Evolutionary conservation across 2,797 vertebrate species (phyloP), one percentile per base, ranked within the genome.

Genomic region (Cheirogaleus major): DNA sequence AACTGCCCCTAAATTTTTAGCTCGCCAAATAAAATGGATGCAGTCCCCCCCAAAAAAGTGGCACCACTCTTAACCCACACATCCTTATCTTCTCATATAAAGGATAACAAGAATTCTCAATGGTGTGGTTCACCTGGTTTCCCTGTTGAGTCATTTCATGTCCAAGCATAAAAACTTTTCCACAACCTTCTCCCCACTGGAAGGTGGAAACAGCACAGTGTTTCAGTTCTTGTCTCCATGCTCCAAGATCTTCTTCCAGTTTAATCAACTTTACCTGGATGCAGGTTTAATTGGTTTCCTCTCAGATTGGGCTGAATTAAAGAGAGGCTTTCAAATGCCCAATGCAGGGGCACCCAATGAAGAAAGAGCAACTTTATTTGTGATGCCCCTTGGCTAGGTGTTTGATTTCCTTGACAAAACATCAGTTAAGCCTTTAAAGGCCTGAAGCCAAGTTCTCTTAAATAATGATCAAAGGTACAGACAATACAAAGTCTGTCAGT

Each of bases 281-380:
- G 61, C 22, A 8, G 55, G 17, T 63, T 93, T 91, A 96, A 98
- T 97, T 97, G 91, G 97, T 97, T 98, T 98, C 95, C 97, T 98
- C 92, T 95, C 94, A 57, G 65, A 96, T 95, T 85, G 91, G 97
- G 72, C 93, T 98, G 95, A 95, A 94, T 85, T 98, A 96, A 98
- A 98, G 93, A 96, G 81, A 91, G 48, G 65, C 80, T 98, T 98
- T 98, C 97, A 78, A 97, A 95, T 98, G 96, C 83, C 93, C 98
- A 96, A 97, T 97, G 97, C 97, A 78, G 69, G 94, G 93, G 95
- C 95, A 93, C 2, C 59, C 92, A 83, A 93, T 93, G 89, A 98
- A 98, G 95, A 96, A 90, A 91, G 93, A 98, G 97, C 98, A 96
- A 95, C 97, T 97, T 94, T 98, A 98, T 98, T 98, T 98, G 98